Evolutionary conservation across 2,113 vertebrate genomes (phyloP).

Genomic region (Cyphomyrus plagiostoma): DNA sequence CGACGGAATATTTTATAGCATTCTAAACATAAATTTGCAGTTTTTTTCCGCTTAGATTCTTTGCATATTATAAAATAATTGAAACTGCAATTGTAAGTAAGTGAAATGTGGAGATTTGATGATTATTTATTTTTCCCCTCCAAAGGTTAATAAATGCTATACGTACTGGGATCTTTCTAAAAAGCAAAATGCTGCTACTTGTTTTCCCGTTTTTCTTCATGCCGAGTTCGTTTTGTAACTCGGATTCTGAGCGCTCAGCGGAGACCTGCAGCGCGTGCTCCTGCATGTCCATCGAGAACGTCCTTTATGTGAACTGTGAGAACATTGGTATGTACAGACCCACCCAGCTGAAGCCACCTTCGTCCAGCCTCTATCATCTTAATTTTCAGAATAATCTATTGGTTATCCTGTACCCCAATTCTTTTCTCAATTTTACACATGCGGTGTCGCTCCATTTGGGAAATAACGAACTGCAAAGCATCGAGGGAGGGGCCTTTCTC

Average conservation of each 20-base stretch:
- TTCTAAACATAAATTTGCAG: background rate
- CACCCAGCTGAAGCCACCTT: conserved; percentile 87
- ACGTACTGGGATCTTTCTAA: conserved; percentile 60
- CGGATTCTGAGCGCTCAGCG: conserved; percentile 74
- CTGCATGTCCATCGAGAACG: conserved; percentile 94
- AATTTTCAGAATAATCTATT: conserved; percentile 97
- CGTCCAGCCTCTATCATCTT: conserved; percentile 96
- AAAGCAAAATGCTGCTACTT: conserved; percentile 94
- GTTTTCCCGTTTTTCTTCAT: conserved; percentile 83
- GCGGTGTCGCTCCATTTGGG: conserved; percentile 96
- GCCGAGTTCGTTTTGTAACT: conserved; percentile 70
- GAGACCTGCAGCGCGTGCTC: conserved; percentile 95
- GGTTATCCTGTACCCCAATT: conserved; percentile 95
- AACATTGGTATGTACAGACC: conserved; percentile 92
- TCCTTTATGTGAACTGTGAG: conserved; percentile 97
- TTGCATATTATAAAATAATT: background rate
- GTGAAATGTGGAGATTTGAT: conserved; percentile 20
- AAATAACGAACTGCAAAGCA: conserved; percentile 97
- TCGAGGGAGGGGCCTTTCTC: conserved; percentile 89
- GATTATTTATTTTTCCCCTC: conserved; percentile 35
- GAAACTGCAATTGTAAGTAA: background rate
- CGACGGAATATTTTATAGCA: background rate
- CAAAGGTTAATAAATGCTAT: conserved; percentile 66
- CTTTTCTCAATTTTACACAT: conserved; percentile 93
- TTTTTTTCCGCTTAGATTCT: background rate